Evolutionary conservation across 2,797 vertebrate genomes (phyloP).

Genomic region (Antrozous pallidus): DNA sequence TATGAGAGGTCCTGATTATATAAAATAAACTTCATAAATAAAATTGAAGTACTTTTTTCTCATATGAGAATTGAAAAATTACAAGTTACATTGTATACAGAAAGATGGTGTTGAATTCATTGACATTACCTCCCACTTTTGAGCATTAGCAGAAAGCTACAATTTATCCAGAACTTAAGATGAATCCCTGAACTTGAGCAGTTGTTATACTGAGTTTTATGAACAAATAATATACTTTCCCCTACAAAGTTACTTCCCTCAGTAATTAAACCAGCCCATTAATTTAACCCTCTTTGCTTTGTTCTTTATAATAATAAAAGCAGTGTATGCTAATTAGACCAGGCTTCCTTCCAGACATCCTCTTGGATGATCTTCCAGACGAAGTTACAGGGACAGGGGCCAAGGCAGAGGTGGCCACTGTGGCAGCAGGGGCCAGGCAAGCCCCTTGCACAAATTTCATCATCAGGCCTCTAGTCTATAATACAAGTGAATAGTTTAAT

Average conservation of each 20-base stretch:
- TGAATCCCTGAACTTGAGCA: neutral
- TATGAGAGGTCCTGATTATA: neutral
- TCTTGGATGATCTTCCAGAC: too few relatives aligned
- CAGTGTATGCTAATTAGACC: too few relatives aligned
- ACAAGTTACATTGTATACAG: neutral
- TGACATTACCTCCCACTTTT: neutral
- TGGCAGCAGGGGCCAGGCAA: too few relatives aligned
- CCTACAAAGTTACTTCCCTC: neutral
- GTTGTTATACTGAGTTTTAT: neutral
- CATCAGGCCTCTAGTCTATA: neutral
- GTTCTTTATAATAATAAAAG: neutral
- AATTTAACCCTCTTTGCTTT: neutral
- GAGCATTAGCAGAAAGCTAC: neutral
- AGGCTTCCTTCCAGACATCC: too few relatives aligned
- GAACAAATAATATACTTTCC: neutral
- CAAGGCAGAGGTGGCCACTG: too few relatives aligned
- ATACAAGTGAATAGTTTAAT: neutral
- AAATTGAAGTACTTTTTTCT: neutral
- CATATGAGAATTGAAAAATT: neutral
- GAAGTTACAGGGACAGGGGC: too few relatives aligned
- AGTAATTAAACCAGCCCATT: neutral
- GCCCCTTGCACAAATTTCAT: too few relatives aligned
- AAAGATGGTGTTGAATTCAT: neutral
- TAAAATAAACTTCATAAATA: neutral
- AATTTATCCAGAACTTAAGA: neutral